Conservation (phyloP, 2,113 vertebrate genomes). For the Suncus etruscus region DNA sequence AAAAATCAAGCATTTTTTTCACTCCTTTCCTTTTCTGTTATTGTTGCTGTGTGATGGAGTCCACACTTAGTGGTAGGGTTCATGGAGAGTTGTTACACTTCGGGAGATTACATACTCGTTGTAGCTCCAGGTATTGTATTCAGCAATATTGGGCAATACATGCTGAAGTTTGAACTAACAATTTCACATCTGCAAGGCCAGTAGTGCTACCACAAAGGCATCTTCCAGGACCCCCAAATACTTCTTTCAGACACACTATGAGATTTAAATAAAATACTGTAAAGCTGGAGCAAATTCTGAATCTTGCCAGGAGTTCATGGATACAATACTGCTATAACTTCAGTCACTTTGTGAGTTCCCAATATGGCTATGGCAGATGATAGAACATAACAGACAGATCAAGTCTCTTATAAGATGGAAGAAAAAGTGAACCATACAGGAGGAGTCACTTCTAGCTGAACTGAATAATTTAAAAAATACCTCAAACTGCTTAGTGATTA, state of each 20-base stretch:
- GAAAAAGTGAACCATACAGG: slow-evolving; percentile 91
- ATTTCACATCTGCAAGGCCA: too few species aligned
- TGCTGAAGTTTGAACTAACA: too few species aligned
- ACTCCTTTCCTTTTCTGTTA: neutral
- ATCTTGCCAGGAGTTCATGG: neutral
- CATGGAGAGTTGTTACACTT: too few species aligned
- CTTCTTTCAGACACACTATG: neutral
- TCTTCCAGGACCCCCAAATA: too few species aligned
- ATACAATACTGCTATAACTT: neutral
- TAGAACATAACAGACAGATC: fast-evolving
- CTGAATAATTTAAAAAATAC: slow-evolving; percentile 95
- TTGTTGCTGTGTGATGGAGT: too few species aligned
- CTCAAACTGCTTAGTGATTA: slow-evolving; percentile 91
- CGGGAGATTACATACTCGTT: too few species aligned
- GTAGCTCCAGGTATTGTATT: too few species aligned
- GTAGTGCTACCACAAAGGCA: too few species aligned
- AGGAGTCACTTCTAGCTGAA: slow-evolving; percentile 94
- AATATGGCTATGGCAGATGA: neutral
- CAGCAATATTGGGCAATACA: too few species aligned
- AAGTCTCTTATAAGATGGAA: neutral
- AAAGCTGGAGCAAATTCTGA: neutral
- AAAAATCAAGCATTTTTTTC: neutral
- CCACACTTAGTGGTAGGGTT: too few species aligned
- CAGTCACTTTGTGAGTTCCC: neutral
- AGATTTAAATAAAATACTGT: neutral